phyloP scores from a whole-genome alignment of 2,797 vertebrate species.

The Enteromius unitaeniatus region DNA sequence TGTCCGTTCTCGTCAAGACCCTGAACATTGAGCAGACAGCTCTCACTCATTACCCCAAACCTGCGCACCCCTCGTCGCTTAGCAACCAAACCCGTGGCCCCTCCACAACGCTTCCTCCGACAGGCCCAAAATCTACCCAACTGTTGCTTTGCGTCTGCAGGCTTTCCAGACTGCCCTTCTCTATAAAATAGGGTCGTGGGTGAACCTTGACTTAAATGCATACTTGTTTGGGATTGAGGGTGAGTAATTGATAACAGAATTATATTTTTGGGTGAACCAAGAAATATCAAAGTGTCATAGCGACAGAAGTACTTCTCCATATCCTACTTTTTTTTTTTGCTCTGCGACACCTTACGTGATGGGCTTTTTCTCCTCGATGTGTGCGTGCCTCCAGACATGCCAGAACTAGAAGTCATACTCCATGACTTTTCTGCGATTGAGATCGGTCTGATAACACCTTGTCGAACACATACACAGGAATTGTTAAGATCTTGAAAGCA shows the following conservation, averaged over 20 bases:
- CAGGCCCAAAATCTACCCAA: conserved; percentile 64
- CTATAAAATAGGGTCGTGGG: conserved; percentile 48
- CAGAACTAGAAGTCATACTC: conserved; percentile 65
- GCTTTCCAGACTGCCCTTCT: conserved; percentile 60
- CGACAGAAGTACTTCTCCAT: conserved; percentile 7
- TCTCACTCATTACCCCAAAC: conserved; percentile 77
- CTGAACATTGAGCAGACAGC: conserved; percentile 84
- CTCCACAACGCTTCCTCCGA: conserved; percentile 72
- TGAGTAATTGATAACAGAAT: background rate
- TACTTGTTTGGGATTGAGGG: background rate
- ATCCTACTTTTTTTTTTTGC: background rate
- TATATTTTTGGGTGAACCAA: background rate
- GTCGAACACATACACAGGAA: conserved; percentile 65
- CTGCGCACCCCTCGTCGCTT: conserved; percentile 71
- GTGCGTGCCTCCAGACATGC: conserved; percentile 60
- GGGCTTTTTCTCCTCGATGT: conserved; percentile 50
- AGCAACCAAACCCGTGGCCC: conserved; percentile 70
- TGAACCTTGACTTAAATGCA: background rate
- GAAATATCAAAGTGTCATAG: background rate
- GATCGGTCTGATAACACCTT: conserved; percentile 64
- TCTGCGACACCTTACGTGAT: background rate
- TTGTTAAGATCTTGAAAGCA: conserved; percentile 72
- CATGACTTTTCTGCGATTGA: conserved; percentile 65
- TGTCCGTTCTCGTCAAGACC: conserved; percentile 84
- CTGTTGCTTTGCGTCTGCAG: conserved; percentile 57